A percentile compares a stretch with the other conserved stretches of the same genome.
Evolutionary conservation across 2,888 invertebrate species (phyloP).

Genomic region (Parnassius glacialis): DNA sequence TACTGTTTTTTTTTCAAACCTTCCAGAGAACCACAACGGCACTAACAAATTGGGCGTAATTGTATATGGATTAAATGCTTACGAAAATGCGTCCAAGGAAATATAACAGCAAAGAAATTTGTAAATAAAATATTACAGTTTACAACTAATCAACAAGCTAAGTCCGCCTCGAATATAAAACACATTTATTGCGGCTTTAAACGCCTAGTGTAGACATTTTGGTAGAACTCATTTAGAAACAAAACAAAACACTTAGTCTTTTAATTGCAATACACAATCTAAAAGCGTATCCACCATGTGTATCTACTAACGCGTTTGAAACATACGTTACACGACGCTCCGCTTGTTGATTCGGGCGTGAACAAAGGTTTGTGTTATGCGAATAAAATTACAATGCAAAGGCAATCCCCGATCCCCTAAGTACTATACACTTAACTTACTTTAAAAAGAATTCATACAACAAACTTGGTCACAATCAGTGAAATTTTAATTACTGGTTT

Average conservation of each 20-base stretch:
- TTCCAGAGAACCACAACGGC: conserved; percentile 11
- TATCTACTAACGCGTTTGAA: background rate
- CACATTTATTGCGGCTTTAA: background rate
- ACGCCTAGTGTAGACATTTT: background rate
- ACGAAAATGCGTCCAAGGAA: conserved; percentile 53
- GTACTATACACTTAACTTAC: conserved; percentile 49
- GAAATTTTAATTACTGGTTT: too few species aligned
- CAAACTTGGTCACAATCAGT: background rate
- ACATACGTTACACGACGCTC: conserved; percentile 10
- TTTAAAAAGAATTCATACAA: conserved; percentile 11
- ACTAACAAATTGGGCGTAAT: conserved; percentile 4
- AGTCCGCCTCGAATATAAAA: conserved; percentile 25
- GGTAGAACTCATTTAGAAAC: background rate
- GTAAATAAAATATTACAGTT: conserved; percentile 38
- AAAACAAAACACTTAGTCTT: background rate
- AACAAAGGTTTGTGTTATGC: conserved; percentile 24
- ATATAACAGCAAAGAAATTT: conserved; percentile 8
- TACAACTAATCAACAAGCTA: conserved; percentile 67
- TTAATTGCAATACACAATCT: conserved; percentile 9
- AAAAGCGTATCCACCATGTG: conserved; percentile 32
- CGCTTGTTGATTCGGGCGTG: background rate
- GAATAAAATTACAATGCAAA: conserved; percentile 27
- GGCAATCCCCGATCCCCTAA: conserved; percentile 55
- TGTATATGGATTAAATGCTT: conserved; percentile 49
- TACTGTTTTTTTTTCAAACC: background rate